phyloP scores from a whole-genome alignment of 2,888 invertebrate species.

The Itoplectis maculator region DNA sequence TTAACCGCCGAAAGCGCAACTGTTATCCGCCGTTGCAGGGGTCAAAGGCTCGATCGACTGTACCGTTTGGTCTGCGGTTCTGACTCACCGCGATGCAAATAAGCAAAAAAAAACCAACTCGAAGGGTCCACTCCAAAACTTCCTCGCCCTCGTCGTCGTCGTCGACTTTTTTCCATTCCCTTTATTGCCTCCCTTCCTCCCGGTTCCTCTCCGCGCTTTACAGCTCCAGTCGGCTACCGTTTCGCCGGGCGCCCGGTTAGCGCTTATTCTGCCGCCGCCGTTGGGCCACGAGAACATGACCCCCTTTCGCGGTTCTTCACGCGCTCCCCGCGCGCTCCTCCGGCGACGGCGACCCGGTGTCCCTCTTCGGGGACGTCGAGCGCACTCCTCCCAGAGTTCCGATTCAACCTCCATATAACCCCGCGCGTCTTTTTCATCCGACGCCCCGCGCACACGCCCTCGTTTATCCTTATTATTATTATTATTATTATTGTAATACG shows the following conservation, averaged over 20 bases:
- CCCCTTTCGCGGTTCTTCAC: conserved; percentile 56
- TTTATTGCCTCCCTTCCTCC: conserved; percentile 66
- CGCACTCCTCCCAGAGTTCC: conserved; percentile 46
- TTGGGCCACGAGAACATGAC: conserved; percentile 58
- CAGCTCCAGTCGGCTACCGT: conserved; percentile 60
- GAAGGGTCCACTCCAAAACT: conserved; percentile 59
- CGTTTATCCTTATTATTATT: not conserved
- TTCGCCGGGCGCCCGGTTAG: conserved; percentile 58
- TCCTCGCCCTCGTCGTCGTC: conserved; percentile 58
- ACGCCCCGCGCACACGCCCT: not conserved
- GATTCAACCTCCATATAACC: conserved; percentile 37
- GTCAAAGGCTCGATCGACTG: conserved; percentile 14
- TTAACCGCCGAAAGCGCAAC: not conserved
- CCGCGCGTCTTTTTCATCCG: not conserved
- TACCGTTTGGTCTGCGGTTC: conserved; percentile 31
- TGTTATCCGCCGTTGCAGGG: not conserved
- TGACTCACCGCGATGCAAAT: conserved; percentile 13
- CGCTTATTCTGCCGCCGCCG: conserved; percentile 61
- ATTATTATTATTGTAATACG: no score
- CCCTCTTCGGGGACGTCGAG: conserved; percentile 55
- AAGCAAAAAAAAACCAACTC: conserved; percentile 12
- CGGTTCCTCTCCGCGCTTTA: no score
- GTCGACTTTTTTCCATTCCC: conserved; percentile 56
- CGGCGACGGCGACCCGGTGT: conserved; percentile 30
- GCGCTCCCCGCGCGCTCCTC: conserved; percentile 36